A percentile compares a stretch with the other conserved stretches of the same genome.
Evolutionary conservation across 2,797 vertebrate species (phyloP).

Genomic region (Huso huso): DNA sequence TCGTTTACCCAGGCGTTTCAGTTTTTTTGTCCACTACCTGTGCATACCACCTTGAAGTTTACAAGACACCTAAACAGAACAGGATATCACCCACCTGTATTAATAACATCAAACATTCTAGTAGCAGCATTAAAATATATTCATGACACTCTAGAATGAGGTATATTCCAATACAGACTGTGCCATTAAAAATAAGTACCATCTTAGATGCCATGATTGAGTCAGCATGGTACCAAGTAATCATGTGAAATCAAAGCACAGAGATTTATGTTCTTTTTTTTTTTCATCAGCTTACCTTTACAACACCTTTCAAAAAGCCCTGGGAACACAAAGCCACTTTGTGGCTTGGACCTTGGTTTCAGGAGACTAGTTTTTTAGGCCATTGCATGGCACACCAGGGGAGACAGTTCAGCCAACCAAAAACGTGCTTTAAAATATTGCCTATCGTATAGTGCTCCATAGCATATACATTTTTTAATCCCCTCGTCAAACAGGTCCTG

Average conservation of each 20-base stretch:
- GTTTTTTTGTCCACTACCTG: no score
- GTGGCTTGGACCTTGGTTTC: no score
- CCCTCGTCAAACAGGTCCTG: no score
- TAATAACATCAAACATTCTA: neutral
- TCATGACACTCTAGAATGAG: neutral
- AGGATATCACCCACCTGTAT: neutral
- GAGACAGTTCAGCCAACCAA: no score
- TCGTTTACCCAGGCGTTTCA: no score
- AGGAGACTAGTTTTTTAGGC: no score
- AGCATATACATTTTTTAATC: no score
- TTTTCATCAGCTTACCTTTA: constrained; percentile 63
- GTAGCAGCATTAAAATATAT: neutral
- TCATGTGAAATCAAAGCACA: constrained; percentile 73
- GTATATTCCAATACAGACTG: neutral
- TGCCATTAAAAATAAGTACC: neutral
- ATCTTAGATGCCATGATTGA: constrained; percentile 35
- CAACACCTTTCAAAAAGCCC: constrained; percentile 62
- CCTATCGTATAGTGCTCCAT: no score
- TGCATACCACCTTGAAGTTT: no score
- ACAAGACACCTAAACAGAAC: no score
- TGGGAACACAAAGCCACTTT: constrained; percentile 31
- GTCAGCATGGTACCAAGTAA: constrained; percentile 63
- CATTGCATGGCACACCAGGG: no score
- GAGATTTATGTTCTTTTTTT: constrained; percentile 52
- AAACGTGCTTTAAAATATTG: no score